Conservation (phyloP, 2,797 vertebrate genomes). For the Esox lucius region DNA sequence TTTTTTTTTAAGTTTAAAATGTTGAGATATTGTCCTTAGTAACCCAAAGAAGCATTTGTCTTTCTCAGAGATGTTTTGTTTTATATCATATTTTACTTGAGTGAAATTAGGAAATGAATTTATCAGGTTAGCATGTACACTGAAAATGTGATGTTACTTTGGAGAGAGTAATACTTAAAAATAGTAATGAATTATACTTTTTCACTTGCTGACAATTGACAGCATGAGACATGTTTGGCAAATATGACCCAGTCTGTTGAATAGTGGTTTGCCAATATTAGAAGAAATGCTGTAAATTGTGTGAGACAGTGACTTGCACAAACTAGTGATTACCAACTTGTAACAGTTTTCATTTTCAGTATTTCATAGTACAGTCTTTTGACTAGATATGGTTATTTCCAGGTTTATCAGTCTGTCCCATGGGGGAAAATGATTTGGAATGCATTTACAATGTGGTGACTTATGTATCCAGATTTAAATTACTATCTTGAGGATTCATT, state of each 20-base stretch:
- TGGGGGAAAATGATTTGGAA: slow-evolving; percentile 14
- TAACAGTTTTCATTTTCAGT: background rate
- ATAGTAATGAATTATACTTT: slow-evolving; percentile 7
- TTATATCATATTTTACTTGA: slow-evolving; percentile 17
- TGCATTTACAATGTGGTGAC: slow-evolving; percentile 18
- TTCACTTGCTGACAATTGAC: background rate
- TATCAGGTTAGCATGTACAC: slow-evolving; percentile 24
- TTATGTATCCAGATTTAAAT: slow-evolving; percentile 27
- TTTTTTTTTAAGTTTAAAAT: slow-evolving; percentile 12
- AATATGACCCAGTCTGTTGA: background rate
- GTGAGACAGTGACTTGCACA: background rate
- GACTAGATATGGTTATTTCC: background rate
- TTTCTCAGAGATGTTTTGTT: background rate
- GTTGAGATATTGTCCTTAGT: background rate
- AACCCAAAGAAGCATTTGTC: slow-evolving; percentile 15
- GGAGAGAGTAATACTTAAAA: slow-evolving; percentile 1
- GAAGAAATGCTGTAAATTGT: background rate
- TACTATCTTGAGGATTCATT: slow-evolving; percentile 9
- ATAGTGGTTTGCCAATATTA: background rate
- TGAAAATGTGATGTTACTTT: slow-evolving; percentile 10
- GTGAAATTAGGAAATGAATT: slow-evolving; percentile 10
- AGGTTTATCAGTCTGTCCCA: background rate
- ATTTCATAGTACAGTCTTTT: background rate
- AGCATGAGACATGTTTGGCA: background rate
- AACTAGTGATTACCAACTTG: background rate